Conservation (phyloP, 2,888 invertebrate genomes). For the Vesta saturnalis region DNA sequence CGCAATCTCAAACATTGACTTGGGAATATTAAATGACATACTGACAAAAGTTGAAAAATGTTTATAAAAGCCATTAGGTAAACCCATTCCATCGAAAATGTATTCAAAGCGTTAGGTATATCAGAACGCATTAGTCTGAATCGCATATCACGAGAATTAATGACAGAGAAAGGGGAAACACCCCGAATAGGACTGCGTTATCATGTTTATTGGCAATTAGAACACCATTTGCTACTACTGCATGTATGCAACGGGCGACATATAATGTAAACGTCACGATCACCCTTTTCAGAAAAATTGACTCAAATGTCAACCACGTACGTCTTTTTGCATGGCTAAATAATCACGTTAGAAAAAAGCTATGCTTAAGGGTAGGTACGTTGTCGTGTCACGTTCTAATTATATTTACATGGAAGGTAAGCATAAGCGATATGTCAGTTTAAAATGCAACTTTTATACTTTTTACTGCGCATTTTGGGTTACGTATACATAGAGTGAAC, state of each 20-base stretch:
- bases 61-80: constrained; percentile 42
- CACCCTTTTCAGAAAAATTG: constrained; percentile 4
- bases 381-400: constrained; percentile 38
- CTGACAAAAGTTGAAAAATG: constrained; percentile 35
- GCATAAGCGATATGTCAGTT: constrained; percentile 34
- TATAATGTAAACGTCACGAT: constrained; percentile 4
- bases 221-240: constrained; percentile 21
- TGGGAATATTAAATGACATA: neutral
- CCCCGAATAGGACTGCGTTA: constrained; percentile 33
- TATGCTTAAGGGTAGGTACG: constrained; percentile 22
- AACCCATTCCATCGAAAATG: constrained; percentile 39
- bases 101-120: constrained; percentile 42
- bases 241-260: constrained; percentile 26
- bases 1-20: too few species aligned
- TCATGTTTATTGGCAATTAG: constrained; percentile 43
- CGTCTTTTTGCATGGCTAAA: constrained; percentile 19
- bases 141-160: constrained; percentile 37
- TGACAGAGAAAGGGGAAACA: constrained; percentile 31
- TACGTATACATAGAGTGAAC: constrained; percentile 20
- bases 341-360: constrained; percentile 20
- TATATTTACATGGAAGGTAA: constrained; percentile 38
- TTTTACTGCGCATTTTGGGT: constrained; percentile 36
- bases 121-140: constrained; percentile 42
- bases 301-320: neutral
- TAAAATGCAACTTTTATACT: constrained; percentile 34